phyloP scores from a whole-genome alignment of 2,113 vertebrate genomes.

The Shinisaurus crocodilurus region DNA sequence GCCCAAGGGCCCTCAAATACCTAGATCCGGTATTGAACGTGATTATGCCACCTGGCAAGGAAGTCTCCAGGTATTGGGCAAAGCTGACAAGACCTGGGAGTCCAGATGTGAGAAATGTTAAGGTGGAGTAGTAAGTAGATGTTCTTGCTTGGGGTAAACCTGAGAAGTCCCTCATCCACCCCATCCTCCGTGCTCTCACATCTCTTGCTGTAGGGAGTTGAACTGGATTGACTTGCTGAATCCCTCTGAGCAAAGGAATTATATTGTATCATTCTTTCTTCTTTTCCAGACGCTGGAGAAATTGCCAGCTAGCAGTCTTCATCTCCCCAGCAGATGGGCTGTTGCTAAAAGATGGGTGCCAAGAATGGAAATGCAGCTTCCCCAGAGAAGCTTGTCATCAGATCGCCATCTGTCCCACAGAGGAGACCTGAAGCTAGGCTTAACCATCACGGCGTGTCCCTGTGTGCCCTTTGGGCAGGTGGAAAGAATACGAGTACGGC shows the following conservation, averaged over 20 bases:
- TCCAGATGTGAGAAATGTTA: background rate
- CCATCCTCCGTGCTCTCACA: background rate
- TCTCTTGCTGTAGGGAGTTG: background rate
- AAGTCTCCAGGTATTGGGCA: no score
- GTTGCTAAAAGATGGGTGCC: background rate
- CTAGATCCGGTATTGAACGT: no score
- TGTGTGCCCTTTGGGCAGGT: background rate
- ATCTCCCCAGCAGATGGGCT: background rate
- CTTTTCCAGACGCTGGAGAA: background rate
- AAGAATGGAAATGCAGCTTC: background rate
- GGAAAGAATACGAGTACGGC: background rate
- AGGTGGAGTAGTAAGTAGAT: background rate
- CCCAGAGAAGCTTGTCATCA: background rate
- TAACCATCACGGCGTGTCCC: background rate
- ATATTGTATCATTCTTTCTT: background rate
- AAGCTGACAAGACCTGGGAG: no score
- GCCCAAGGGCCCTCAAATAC: no score
- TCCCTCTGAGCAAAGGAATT: background rate
- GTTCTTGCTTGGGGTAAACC: background rate
- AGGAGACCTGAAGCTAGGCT: background rate
- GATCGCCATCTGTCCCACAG: slow-evolving; percentile 4
- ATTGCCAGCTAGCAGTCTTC: background rate
- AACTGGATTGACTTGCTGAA: background rate
- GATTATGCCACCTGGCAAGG: no score
- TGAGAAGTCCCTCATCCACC: background rate